Evolutionary conservation across 1,140 invertebrate genomes (phyloP).

Genomic region (Nebria ingens): DNA sequence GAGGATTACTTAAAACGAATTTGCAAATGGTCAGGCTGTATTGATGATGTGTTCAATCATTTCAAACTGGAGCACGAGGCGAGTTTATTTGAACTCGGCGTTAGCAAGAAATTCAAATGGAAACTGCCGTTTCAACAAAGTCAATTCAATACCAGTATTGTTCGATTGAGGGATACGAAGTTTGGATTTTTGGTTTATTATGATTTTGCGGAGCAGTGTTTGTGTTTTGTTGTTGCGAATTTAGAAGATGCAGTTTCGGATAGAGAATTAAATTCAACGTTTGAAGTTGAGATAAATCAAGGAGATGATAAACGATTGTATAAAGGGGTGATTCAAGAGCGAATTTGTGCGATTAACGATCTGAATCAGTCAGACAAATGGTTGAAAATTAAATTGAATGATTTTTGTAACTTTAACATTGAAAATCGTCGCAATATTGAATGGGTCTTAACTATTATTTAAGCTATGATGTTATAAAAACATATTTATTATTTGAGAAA

Average conservation of each 20-base stretch:
- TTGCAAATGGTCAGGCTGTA: conserved; percentile 1
- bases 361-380: not conserved
- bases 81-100: not conserved
- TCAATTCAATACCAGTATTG: conserved; percentile 5
- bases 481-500: too few species aligned
- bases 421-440: too few species aligned
- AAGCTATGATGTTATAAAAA: too few species aligned
- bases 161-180: not conserved
- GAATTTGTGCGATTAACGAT: not conserved
- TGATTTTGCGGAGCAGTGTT: not conserved
- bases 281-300: not conserved
- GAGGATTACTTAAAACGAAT: not conserved
- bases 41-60: not conserved
- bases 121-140: conserved; percentile 1
- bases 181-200: not conserved
- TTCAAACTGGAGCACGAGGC: not conserved
- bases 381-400: not conserved
- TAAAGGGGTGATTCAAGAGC: not conserved
- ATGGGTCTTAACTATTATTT: too few species aligned
- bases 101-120: conserved; percentile 6
- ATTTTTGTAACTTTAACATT: not conserved
- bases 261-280: not conserved
- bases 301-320: not conserved
- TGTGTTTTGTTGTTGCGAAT: not conserved
- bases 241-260: not conserved